Evolutionary conservation across 2,888 invertebrate genomes (phyloP), one percentile per base, ranked within the genome.

Genomic region (Folsomia manolachei): DNA sequence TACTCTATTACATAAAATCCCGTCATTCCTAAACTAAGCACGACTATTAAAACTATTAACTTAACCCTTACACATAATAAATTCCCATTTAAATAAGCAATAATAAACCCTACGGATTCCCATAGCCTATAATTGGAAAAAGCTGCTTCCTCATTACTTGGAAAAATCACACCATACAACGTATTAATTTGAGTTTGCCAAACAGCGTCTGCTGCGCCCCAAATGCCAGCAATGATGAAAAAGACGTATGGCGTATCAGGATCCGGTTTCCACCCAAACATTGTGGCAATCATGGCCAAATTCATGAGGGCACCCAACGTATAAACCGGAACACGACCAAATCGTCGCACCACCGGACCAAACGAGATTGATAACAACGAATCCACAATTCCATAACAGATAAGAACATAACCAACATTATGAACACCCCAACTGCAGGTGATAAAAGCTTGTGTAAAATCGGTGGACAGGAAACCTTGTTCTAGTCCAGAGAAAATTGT

Each of bases 401-500:
- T 95, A 94, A 97, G 95, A 64, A 97, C 95, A 85, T 95, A 96
- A 68, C 98, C 97, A 67, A 98, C 95, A 82, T 92, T 91, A 80
- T 93, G 90, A 67, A 97, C 92, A 27, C 97, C 94, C 74, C 74
- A 74, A 18, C 70, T 66, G 25, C 74, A 74, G 7, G 74, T 74
- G 11, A 74, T 71, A 27, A 68, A 74, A 14, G 74, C 79, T 71
- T 77, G 78, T 7, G 80, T 79, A 51, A 72, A 80, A 61, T 79
- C 78, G n/a, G 95, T 96, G 21, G 94, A 93, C 80, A 96, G 93
- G 85, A 96, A 97, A 0, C 96, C 97, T 83, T 97, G 97, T 83
- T 97, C 97, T 89, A 98, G 92, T 71, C 97, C 97, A 81, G 96
- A 95, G 90, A 95, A 98, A 67, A 98, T 86, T 0, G 97, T 98